A percentile compares a stretch with the other conserved stretches of the same genome.
phyloP scores from a whole-genome alignment of 2,888 invertebrate species.

The Carterocephalus palaemon region DNA sequence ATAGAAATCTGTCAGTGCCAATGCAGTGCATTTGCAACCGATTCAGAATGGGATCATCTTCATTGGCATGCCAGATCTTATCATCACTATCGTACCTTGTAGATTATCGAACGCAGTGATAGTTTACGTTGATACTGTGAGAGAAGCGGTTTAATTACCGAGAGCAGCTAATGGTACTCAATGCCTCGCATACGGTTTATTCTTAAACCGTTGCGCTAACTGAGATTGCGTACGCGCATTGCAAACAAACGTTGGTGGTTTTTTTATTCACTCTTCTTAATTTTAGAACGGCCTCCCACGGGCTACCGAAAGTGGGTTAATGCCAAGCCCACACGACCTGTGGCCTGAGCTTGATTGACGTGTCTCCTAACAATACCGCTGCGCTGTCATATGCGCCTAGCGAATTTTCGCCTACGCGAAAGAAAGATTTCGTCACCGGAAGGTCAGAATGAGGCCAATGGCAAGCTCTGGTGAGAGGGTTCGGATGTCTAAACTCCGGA shows the following conservation, averaged over 20 bases:
- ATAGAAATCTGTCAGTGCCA: too few relatives aligned
- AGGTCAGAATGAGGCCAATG: slow-evolving; percentile 50
- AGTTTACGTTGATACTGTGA: too few relatives aligned
- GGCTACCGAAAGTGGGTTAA: slow-evolving; percentile 69
- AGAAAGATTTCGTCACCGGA: slow-evolving; percentile 43
- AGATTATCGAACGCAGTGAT: too few relatives aligned
- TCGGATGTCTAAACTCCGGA: slow-evolving; percentile 31
- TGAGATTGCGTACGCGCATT: slow-evolving; percentile 51
- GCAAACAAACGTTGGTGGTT: slow-evolving; percentile 50
- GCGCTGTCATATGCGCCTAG: slow-evolving; percentile 15
- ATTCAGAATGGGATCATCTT: too few relatives aligned
- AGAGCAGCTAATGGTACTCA: too few relatives aligned
- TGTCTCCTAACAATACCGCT: slow-evolving; percentile 34
- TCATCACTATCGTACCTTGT: too few relatives aligned
- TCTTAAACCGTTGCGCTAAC: slow-evolving; percentile 58
- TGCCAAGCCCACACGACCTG: slow-evolving; percentile 67
- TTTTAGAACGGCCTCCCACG: slow-evolving; percentile 74
- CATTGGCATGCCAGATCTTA: too few relatives aligned
- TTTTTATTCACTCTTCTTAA: slow-evolving; percentile 55
- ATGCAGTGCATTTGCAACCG: too few relatives aligned
- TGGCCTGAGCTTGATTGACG: slow-evolving; percentile 53
- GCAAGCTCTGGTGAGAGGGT: slow-evolving; percentile 38
- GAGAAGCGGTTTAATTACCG: too few relatives aligned
- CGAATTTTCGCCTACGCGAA: slow-evolving; percentile 23
- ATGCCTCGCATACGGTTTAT: slow-evolving; percentile 40